Base-by-base conservation (phyloP, 2,113 vertebrate species). In the Lepisosteus oculatus region DNA sequence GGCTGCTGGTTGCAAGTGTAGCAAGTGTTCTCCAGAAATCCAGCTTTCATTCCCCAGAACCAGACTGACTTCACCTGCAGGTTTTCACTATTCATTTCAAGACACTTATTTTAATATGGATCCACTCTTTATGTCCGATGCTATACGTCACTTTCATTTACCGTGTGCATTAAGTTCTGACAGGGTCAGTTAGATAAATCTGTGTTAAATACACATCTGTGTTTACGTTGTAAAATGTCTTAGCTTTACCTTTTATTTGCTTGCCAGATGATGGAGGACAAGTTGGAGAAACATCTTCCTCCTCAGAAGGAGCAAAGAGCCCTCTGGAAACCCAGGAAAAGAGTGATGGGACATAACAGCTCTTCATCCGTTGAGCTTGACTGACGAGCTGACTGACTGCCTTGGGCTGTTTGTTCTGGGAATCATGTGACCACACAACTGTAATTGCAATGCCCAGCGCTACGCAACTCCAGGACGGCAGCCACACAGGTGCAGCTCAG, bases 251-350 rank as follows among this genome's bases (percentile, higher is more conserved):
- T 67, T 72, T 29, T 12, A 57, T n/a, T 63, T 4, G 69, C 44
- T 62, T 72, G 69, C 61, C 80, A 93, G 90, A 88, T 86, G 87
- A 83, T 77, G 88, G 83, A 77, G 88, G 87, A 66, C 83, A 87
- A 72, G 85, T 78, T 12, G 88, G 89, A 74, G 88, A 87, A 77
- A 67, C 83, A 5, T 75, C 87, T 14, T 85, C 89, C 65, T 80
- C 89, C 47, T 74, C 84, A 70, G 85, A 86, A 70, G 66, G 81
- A 51, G 73, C 81, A 57, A 80, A 83, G 75, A 84, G 85, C 77
- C 76, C 79, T 69, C 77, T 85, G 78, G 91, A 81, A 43, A 69
- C 61, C 0, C 81, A 85, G 79, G 85, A 79, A 67, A 88, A 89
- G 67, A 47, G 1, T 44, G 76, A 73, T 67, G 75, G 71, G 57